Conservation (phyloP, 2,888 invertebrate species). For the Amphipoea lucens region DNA sequence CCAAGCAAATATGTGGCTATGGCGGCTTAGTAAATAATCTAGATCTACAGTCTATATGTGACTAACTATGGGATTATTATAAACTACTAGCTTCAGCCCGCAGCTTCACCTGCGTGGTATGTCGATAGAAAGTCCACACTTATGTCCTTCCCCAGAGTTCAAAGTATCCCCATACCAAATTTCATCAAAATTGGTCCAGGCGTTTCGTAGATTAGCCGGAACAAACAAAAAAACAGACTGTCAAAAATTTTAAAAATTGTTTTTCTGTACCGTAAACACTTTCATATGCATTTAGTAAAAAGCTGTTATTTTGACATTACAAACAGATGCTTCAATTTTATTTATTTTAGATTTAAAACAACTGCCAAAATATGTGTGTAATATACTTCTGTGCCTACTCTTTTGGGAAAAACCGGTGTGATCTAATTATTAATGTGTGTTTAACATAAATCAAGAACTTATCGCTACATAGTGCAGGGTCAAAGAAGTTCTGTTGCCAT, state of each 20-base stretch:
- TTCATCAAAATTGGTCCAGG: not conserved
- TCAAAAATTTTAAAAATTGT: not conserved
- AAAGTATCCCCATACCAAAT: not conserved
- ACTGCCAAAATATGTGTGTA: not conserved
- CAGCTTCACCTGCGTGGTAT: not conserved
- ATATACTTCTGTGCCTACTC: not conserved
- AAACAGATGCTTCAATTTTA: not conserved
- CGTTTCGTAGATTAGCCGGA: not conserved
- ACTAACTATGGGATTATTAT: not conserved
- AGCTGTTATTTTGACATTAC: not conserved
- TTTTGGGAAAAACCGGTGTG: not conserved
- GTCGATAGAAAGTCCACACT: not conserved
- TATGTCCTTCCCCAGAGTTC: not conserved
- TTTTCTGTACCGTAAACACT: not conserved
- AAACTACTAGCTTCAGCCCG: not conserved
- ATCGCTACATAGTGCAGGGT: not conserved
- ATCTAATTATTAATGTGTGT: not conserved
- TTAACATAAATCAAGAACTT: not conserved
- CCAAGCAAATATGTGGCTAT: not conserved
- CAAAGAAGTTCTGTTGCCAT: not conserved
- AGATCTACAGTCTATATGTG: not conserved
- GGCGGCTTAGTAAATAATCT: conserved; percentile 1
- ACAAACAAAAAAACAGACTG: not conserved
- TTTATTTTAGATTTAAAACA: not conserved
- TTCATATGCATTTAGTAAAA: not conserved